Conservation (phyloP, 1,140 invertebrate species). For the Ooceraea biroi region DNA sequence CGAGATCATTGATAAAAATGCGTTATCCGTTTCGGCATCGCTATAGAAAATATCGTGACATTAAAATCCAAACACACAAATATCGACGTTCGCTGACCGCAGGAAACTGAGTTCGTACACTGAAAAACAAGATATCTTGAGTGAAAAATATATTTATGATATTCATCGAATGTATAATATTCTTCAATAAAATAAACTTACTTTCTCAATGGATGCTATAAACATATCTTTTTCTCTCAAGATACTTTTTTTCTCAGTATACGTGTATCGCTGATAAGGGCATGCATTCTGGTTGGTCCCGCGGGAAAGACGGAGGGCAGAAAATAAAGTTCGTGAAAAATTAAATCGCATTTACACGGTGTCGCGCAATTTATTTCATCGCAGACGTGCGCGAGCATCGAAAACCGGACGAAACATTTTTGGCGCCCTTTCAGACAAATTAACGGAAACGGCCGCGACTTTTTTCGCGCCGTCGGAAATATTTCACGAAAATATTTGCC, state of each 20-base stretch:
- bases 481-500: constrained; percentile 51
- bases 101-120: not conserved
- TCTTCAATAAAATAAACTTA: too few species aligned
- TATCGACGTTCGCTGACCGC: constrained; percentile 27
- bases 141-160: too few species aligned
- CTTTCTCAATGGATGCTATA: too few species aligned
- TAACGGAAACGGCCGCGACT: constrained; percentile 44
- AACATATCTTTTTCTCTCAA: too few species aligned
- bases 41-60: constrained; percentile 48
- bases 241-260: too few species aligned
- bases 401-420: constrained; percentile 53
- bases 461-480: constrained; percentile 41
- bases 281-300: constrained; percentile 6
- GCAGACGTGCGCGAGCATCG: constrained; percentile 39
- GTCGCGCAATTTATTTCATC: constrained; percentile 56
- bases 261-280: constrained; percentile 35
- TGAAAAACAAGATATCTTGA: too few species aligned
- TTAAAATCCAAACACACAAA: constrained; percentile 33
- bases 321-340: constrained; percentile 46
- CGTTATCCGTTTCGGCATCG: constrained; percentile 22
- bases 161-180: too few species aligned
- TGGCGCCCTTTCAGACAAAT: constrained; percentile 59
- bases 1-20: constrained; percentile 39
- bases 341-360: constrained; percentile 56
- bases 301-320: not conserved